These are phyloP conservation scores for Drosophila peninsularis DNA, from an alignment of 2,888 invertebrate genomes.

Conservation along the genomic window DNA sequence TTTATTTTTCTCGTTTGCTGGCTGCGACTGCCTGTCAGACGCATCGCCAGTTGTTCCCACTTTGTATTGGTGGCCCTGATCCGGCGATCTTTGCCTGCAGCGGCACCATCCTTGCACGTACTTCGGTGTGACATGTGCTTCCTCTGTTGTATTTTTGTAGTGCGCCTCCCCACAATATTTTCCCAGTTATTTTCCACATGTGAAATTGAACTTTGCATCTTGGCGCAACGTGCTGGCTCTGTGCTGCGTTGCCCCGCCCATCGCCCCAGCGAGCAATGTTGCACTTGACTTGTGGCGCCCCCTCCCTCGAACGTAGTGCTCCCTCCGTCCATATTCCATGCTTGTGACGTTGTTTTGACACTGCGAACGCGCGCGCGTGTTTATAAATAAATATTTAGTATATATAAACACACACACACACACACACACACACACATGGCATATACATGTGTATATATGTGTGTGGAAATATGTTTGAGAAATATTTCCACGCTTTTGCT, in stretches of 20 bases:
- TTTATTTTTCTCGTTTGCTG: slow-evolving; percentile 43
- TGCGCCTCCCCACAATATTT: slow-evolving; percentile 42
- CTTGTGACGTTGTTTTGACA: slow-evolving; percentile 78
- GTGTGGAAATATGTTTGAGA: slow-evolving; percentile 55
- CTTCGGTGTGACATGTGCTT: slow-evolving; percentile 74
- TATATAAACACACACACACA: neutral
- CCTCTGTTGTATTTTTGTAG: slow-evolving; percentile 71
- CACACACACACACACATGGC: neutral
- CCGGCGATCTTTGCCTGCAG: slow-evolving; percentile 4
- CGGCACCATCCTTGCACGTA: slow-evolving; percentile 52
- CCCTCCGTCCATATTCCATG: slow-evolving; percentile 15
- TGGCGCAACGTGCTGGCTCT: slow-evolving; percentile 65
- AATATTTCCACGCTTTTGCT: slow-evolving; percentile 66
- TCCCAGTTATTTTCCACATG: slow-evolving; percentile 74
- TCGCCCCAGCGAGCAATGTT: slow-evolving; percentile 23
- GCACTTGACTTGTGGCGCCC: slow-evolving; percentile 78
- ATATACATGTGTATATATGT: neutral
- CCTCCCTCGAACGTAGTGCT: neutral
- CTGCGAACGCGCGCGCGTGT: slow-evolving; percentile 76
- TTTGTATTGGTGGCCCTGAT: slow-evolving; percentile 32
- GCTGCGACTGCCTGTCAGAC: slow-evolving; percentile 58
- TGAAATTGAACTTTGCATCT: slow-evolving; percentile 80
- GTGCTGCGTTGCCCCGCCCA: slow-evolving; percentile 32
- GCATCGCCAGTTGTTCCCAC: slow-evolving; percentile 60
- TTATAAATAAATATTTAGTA: slow-evolving; percentile 71